Percentiles rank a stretch among this genome's conserved stretches.
These are phyloP conservation scores for Lophotriccus pileatus DNA, from an alignment of 2,797 vertebrate species.

Conservation along the genomic window DNA sequence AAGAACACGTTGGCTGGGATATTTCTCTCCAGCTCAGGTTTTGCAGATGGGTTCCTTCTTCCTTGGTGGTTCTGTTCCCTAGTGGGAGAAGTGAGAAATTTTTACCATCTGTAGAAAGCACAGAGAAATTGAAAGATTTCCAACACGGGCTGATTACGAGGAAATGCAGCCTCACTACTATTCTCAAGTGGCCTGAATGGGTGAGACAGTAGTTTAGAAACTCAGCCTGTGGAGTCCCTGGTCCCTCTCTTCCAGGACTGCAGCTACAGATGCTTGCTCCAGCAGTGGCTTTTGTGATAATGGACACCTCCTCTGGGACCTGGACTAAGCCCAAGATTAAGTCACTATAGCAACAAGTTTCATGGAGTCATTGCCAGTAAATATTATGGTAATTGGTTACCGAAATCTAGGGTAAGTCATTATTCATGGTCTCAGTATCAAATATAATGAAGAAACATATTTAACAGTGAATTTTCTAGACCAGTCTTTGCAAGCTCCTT, in stretches of 20 bases:
- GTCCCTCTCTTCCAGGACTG: neutral
- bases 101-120: neutral
- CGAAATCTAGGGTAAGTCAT: constrained; percentile 23
- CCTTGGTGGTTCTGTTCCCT: neutral
- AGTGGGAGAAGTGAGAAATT: neutral
- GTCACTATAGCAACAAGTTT: constrained; percentile 39
- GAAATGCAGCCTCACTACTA: neutral
- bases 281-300: constrained; percentile 17
- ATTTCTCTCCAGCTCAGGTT: neutral
- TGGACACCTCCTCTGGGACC: neutral
- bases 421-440: neutral
- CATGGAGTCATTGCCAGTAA: constrained; percentile 4
- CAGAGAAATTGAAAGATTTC: neutral
- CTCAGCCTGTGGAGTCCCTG: neutral
- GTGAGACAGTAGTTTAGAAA: constrained; percentile 33
- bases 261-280: neutral
- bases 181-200: neutral
- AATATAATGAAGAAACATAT: neutral
- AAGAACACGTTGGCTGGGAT: neutral
- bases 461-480: neutral
- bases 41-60: neutral
- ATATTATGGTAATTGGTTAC: constrained; percentile 44
- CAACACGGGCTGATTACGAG: neutral
- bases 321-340: constrained; percentile 13
- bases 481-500: neutral